Percentiles rank a stretch among this genome's conserved stretches.
These are phyloP conservation scores for Trilocha varians DNA, from an alignment of 2,888 invertebrate species.

Conservation along the genomic window DNA sequence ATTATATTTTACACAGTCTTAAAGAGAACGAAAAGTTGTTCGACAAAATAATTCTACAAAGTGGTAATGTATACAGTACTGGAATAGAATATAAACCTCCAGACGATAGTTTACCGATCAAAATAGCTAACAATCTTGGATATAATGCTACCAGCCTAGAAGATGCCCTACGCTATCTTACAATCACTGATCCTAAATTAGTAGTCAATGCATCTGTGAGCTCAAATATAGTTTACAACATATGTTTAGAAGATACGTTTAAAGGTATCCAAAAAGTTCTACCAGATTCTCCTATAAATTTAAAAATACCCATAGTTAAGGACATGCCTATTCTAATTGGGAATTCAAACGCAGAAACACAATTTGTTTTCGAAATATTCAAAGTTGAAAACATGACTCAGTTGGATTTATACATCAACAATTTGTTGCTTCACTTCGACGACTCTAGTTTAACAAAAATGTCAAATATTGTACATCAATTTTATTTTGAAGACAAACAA, in stretches of 20 bases:
- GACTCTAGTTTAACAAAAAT: not conserved
- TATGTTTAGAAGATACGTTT: constrained; percentile 15
- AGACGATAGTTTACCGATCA: not conserved
- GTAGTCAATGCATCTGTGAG: constrained; percentile 10
- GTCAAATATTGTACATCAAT: not conserved
- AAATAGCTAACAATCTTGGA: constrained; percentile 2
- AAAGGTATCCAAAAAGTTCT: not conserved
- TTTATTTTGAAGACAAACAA: not conserved
- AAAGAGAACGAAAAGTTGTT: constrained; percentile 14
- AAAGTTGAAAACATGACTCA: not conserved
- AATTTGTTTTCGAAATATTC: no score
- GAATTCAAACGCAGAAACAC: constrained; percentile 1
- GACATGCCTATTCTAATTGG: constrained; percentile 2
- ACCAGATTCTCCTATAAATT: not conserved
- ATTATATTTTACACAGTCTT: constrained; percentile 14
- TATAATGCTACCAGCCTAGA: not conserved
- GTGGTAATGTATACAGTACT: constrained; percentile 3
- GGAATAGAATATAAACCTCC: not conserved
- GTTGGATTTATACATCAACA: not conserved
- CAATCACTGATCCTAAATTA: not conserved
- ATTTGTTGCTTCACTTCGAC: not conserved
- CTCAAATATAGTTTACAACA: constrained; percentile 9
- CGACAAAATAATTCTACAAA: constrained; percentile 17
- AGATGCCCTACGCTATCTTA: constrained; percentile 1
- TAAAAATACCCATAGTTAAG: not conserved